Percentiles rank a stretch among this genome's conserved stretches.
These are phyloP conservation scores for Himalopsyche kuldschensis DNA, from an alignment of 2,888 invertebrate species.

Conservation along the genomic window DNA sequence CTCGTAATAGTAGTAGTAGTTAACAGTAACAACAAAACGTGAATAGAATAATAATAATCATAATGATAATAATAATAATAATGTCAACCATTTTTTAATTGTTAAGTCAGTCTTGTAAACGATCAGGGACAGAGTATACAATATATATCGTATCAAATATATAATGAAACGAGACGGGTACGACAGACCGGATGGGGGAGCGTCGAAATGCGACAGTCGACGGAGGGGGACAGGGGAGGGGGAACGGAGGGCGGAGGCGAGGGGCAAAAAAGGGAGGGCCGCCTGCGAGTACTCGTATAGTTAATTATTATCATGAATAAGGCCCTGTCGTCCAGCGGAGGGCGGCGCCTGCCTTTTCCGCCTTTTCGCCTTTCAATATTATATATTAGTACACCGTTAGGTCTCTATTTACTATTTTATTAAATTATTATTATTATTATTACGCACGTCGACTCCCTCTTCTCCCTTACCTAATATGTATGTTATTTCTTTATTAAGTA, in stretches of 20 bases:
- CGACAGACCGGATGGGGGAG: background rate
- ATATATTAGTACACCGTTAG: background rate
- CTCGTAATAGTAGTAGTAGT: conserved; percentile 13
- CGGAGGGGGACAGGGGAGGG: background rate
- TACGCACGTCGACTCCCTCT: conserved; percentile 12
- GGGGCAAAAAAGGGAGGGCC: background rate
- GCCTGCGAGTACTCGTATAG: conserved; percentile 21
- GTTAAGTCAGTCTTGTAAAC: conserved; percentile 40
- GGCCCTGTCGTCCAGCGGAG: conserved; percentile 30
- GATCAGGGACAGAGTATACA: conserved; percentile 35
- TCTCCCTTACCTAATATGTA: background rate
- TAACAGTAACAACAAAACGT: conserved; percentile 33
- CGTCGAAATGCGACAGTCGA: conserved; percentile 5
- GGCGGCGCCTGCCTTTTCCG: conserved; percentile 13
- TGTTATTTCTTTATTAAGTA: background rate
- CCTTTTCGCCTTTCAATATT: background rate
- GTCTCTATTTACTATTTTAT: background rate
- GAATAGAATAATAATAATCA: conserved; percentile 32
- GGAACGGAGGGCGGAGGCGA: background rate
- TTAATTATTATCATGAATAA: conserved; percentile 37
- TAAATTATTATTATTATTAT: background rate
- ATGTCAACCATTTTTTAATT: conserved; percentile 30
- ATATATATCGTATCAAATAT: background rate
- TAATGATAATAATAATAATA: conserved; percentile 25
- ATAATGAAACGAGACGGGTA: conserved; percentile 9